phyloP scores from a whole-genome alignment of 2,113 vertebrate genomes.

The Macquaria ambigua region DNA sequence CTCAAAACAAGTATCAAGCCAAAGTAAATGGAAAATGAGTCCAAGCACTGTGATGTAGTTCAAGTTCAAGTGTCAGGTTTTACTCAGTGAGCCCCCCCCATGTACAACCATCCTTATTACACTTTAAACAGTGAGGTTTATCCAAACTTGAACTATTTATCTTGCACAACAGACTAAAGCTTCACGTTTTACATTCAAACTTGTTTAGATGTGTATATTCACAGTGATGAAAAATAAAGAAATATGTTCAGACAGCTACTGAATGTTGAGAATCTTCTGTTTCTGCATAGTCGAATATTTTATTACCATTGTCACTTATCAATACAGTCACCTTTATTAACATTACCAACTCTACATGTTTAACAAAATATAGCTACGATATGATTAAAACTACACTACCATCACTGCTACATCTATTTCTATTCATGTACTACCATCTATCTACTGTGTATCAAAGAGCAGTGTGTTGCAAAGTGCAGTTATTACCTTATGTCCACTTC shows the following conservation, averaged over 20 bases:
- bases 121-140: slow-evolving; percentile 25
- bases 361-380: background rate
- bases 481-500: slow-evolving; percentile 94
- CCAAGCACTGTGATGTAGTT: slow-evolving; percentile 30
- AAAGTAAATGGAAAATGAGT: slow-evolving; percentile 61
- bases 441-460: background rate
- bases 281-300: background rate
- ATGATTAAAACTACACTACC: background rate
- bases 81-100: slow-evolving; percentile 8
- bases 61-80: slow-evolving; percentile 15
- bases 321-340: slow-evolving; percentile 3
- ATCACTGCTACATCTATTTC: background rate
- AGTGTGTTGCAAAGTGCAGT: slow-evolving; percentile 2
- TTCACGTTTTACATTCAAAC: background rate
- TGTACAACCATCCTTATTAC: slow-evolving; percentile 24
- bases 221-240: background rate
- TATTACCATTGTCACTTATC: background rate
- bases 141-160: no score
- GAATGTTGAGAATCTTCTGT: background rate
- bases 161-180: background rate
- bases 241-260: background rate
- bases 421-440: background rate
- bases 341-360: background rate
- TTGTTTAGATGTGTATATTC: background rate
- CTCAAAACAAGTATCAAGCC: slow-evolving; percentile 42